Percentiles rank a stretch among this genome's conserved stretches.
These are phyloP conservation scores for Penaeus japonicus DNA, from an alignment of 1,140 invertebrate species.

Conservation along the genomic window DNA sequence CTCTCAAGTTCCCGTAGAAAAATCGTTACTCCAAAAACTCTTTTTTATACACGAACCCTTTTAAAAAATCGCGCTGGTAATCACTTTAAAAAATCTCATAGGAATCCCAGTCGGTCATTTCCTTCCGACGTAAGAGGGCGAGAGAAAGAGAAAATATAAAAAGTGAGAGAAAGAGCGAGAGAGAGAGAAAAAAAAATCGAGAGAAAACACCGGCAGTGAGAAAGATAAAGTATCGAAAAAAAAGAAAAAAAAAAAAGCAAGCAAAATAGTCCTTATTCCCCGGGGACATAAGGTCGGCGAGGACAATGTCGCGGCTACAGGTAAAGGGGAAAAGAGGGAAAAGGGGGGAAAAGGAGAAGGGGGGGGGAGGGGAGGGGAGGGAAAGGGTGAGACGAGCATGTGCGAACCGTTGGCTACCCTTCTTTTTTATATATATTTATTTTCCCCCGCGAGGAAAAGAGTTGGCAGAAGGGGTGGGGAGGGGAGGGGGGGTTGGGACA, in stretches of 20 bases:
- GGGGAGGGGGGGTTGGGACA: too few species aligned
- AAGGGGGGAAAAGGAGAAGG: too few species aligned
- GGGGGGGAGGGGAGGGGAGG: too few species aligned
- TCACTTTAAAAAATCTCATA: slow-evolving; percentile 51
- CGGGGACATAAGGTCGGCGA: background rate
- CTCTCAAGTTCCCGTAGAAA: too few species aligned
- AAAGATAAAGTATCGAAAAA: background rate
- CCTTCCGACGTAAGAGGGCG: slow-evolving; percentile 27
- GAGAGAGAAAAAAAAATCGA: background rate
- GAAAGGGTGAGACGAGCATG: slow-evolving; percentile 23
- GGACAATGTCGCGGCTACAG: background rate
- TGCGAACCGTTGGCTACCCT: slow-evolving; percentile 40
- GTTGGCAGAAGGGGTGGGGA: slow-evolving; percentile 18
- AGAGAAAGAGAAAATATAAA: background rate
- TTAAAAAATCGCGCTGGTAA: slow-evolving; percentile 46
- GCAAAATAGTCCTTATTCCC: background rate
- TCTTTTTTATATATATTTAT: slow-evolving; percentile 26
- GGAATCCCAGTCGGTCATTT: slow-evolving; percentile 45
- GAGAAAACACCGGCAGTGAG: background rate
- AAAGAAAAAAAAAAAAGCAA: background rate
- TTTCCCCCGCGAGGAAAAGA: slow-evolving; percentile 45
- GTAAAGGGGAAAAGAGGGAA: too few species aligned
- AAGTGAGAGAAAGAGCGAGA: background rate
- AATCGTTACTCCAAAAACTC: background rate
- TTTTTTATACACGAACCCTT: background rate